Evolutionary conservation across 2,113 vertebrate genomes (phyloP), one percentile per base, ranked within the genome.

Genomic region (Acrocephalus arundinaceus): DNA sequence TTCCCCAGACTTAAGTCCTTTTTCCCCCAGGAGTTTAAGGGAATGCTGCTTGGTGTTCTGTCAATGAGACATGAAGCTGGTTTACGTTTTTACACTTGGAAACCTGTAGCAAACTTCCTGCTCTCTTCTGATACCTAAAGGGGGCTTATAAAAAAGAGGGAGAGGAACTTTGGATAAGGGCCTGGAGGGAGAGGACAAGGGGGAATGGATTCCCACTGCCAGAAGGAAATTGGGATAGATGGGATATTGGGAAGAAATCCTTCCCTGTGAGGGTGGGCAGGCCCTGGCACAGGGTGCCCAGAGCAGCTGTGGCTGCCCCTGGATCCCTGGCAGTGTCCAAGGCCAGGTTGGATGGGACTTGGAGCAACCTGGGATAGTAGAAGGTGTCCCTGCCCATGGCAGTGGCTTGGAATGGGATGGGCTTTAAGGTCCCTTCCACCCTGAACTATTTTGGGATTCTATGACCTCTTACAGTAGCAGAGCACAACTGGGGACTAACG

Each of bases 381-480:
- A 1, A 55, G 21, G 25, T 25, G 46, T 41, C 16, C 23, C 33
- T 57, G 51, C 5, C 33, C 22, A 11, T 24, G 28, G 46, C 33
- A 19, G 33, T 11, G 11, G 10, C n/a, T 24, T 15, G 16, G 28
- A 1, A 75, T 1, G 0, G 0, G 14, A 18, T 76, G 25, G 2
- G 6, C 13, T 54, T 31, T 7, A 25, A 54, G 2, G 21, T 35
- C 30, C 70, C 30, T 62, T 70, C 30, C n/a, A 76, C 5, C 14
- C 6, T 48, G 48, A 35, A 41, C 2, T 11, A 15, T 10, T 25
- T 33, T 18, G n/a, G 46, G 30, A 41, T 75, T 41, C 24, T 54
- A 0, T 48, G 62, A 33, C 22, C 25, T 33, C 45, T 20, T 41
- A 62, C 2, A 67, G 28, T 7, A 67, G 39, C 21, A 45, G 9